A percentile compares a stretch with the other conserved stretches of the same genome.
phyloP scores from a whole-genome alignment of 2,113 vertebrate genomes.

The Plectropomus leopardus region DNA sequence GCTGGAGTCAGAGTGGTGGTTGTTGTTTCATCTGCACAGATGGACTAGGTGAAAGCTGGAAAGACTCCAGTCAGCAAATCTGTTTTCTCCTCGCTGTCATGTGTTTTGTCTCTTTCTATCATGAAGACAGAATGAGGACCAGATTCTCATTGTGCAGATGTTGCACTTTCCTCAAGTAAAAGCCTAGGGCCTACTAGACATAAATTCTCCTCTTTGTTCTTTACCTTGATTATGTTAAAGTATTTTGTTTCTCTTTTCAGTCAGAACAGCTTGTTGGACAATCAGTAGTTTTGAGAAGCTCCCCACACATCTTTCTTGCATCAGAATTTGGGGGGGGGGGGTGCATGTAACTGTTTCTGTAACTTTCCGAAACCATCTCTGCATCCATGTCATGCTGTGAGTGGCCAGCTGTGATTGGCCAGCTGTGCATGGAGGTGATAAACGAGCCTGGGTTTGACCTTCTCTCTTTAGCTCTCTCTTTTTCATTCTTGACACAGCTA shows the following conservation, averaged over 20 bases:
- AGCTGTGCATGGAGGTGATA: not conserved
- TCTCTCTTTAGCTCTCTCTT: not conserved
- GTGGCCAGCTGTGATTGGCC: not conserved
- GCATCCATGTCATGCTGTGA: not conserved
- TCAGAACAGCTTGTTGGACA: not conserved
- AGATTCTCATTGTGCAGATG: not conserved
- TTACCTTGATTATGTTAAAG: not conserved
- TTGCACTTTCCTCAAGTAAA: no score
- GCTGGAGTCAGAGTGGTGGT: constrained; percentile 24
- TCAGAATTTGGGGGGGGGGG: not conserved
- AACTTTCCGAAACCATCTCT: not conserved
- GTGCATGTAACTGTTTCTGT: not conserved
- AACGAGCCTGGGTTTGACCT: not conserved
- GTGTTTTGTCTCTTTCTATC: not conserved
- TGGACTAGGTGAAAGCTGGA: constrained; percentile 14
- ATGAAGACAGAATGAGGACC: not conserved
- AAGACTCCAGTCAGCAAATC: constrained; percentile 27
- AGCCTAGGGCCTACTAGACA: no score
- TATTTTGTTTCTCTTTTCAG: not conserved
- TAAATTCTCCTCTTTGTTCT: not conserved
- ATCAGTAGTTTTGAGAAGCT: not conserved
- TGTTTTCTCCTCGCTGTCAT: not conserved
- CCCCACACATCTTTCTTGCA: not conserved
- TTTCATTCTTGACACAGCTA: not conserved
- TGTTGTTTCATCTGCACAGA: constrained; percentile 62